Conservation (phyloP, 1,140 invertebrate species). For the Drosophila yakuba region DNA sequence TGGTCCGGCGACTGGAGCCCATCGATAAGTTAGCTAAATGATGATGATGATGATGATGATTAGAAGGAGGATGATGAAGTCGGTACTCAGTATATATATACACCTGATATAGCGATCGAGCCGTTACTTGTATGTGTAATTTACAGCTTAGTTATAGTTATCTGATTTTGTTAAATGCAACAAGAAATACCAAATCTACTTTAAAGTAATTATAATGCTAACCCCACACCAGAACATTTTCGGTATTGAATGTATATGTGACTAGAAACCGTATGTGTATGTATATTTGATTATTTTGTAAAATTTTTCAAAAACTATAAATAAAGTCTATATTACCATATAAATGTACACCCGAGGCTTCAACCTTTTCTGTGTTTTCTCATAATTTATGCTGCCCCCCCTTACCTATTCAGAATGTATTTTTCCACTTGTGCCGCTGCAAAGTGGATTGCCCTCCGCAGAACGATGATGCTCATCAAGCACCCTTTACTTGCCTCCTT, state of each 20-base stretch:
- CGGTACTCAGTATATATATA: constrained; percentile 38
- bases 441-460: constrained; percentile 21
- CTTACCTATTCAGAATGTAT: constrained; percentile 1
- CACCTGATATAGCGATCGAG: constrained; percentile 48
- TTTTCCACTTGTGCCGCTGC: constrained; percentile 25
- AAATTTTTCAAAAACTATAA: constrained; percentile 84
- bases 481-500: not conserved
- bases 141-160: constrained; percentile 65
- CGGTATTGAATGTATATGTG: constrained; percentile 83
- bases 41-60: constrained; percentile 14
- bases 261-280: constrained; percentile 82
- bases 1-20: constrained; percentile 44
- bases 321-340: constrained; percentile 84
- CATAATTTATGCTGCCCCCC: constrained; percentile 42
- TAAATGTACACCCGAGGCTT: constrained; percentile 65
- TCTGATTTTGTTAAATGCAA: constrained; percentile 62
- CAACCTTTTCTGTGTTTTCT: constrained; percentile 36
- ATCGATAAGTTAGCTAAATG: constrained; percentile 65
- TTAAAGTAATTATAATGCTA: constrained; percentile 55
- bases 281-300: constrained; percentile 84
- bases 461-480: constrained; percentile 44
- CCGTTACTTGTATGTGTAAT: constrained; percentile 74
- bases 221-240: constrained; percentile 69
- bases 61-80: constrained; percentile 4
- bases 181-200: constrained; percentile 41